Conservation (phyloP, 1,140 invertebrate species). For the Lasioglossum albipes region DNA sequence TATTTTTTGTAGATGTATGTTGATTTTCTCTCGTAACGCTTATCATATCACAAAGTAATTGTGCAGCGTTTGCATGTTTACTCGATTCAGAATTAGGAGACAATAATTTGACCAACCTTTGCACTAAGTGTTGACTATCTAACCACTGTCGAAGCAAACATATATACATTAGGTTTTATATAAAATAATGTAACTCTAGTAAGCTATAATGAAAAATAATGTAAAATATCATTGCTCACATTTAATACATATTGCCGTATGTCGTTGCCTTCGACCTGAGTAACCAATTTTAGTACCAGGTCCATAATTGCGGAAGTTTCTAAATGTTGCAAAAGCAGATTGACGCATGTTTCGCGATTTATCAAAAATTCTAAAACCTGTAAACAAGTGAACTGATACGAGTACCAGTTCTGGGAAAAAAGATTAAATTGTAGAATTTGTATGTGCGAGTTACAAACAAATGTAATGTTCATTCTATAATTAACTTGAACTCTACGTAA, state of each 20-base stretch:
- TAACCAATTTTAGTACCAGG: constrained; percentile 92
- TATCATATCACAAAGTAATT: constrained; percentile 91
- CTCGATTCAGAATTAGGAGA: constrained; percentile 87
- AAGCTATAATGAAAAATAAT: not conserved
- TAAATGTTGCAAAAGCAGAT: constrained; percentile 92
- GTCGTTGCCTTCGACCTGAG: constrained; percentile 89
- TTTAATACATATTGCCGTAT: constrained; percentile 90
- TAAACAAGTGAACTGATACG: constrained; percentile 93
- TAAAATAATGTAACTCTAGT: not conserved
- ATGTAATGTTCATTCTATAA: not conserved
- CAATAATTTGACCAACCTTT: constrained; percentile 89
- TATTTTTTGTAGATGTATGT: constrained; percentile 81
- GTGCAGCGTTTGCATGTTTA: constrained; percentile 89
- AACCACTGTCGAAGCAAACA: constrained; percentile 87
- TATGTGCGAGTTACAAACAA: not conserved
- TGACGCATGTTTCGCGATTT: constrained; percentile 91
- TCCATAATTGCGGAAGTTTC: constrained; percentile 97
- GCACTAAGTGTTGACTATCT: constrained; percentile 91
- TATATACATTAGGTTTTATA: constrained; percentile 32
- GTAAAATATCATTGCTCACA: constrained; percentile 80
- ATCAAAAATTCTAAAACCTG: constrained; percentile 96
- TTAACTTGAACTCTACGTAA: not conserved
- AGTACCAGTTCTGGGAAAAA: constrained; percentile 90
- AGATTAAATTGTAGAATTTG: constrained; percentile 55
- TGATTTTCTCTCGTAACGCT: constrained; percentile 85